Base-by-base conservation (phyloP, 2,888 invertebrate species). In the Polyommatus icarus region DNA sequence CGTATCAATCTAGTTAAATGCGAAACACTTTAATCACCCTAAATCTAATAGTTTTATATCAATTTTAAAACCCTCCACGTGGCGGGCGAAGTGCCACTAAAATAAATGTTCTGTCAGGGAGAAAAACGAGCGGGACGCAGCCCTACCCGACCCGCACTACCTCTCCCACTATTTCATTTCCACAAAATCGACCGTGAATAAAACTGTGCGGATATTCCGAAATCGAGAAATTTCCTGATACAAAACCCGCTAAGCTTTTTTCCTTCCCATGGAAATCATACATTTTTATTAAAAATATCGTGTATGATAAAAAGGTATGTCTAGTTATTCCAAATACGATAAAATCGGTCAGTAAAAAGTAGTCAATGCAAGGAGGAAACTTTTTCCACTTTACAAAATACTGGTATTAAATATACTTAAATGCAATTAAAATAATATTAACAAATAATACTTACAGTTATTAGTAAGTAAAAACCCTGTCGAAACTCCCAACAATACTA, bases 391-490 rank as follows among this genome's bases (percentile, higher is more conserved):
- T 32, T 32, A 32, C 32, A 32, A 32, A 32, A 32, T 32, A 32
- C 32, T 32, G 32, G 32, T 32, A 32, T 32, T 32, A 32, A 32
- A 24, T 24, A 24, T 24, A 24, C 24, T 54, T 54, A 54, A 18
- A 54, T 18, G 12, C 54, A 18, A 54, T 54, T 18, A 50, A 50
- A 50, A 50, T 50, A 50, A 50, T 12, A 8, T 40, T 1, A 40
- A 1, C 1, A 40, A 8, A 29, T 12, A 67, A 81, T 90, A 95
- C 95, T 95, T 87, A 95, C 95, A 95, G 87, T 95, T 95, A 89
- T 95, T 95, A 84, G 95, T 95, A 86, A 95, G 88, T 87, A 95
- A 89, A 83, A 95, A 93, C 86, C 95, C 95, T 86, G 95, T 95
- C 83, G 95, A 93, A 81, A 95, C 92, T 80, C 95, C 94, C 88